A percentile compares a stretch with the other conserved stretches of the same genome.
phyloP scores from a whole-genome alignment of 2,797 vertebrate species.

The Cygnus olor region DNA sequence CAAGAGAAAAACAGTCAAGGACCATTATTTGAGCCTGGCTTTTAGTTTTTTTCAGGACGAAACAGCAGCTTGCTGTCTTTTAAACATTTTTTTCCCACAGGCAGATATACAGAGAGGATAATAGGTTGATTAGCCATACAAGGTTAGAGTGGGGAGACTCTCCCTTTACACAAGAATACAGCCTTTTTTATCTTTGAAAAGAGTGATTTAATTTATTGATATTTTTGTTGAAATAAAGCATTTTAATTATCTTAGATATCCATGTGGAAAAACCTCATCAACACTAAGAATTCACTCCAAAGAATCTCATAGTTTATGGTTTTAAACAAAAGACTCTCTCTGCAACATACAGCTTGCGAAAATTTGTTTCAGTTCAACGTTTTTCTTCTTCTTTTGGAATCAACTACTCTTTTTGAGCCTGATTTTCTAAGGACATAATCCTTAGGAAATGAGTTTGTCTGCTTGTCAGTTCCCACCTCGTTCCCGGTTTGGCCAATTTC shows the following conservation, averaged over 20 bases:
- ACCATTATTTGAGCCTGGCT: not conserved
- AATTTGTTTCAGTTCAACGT: not conserved
- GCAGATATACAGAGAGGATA: not conserved
- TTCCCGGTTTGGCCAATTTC: not conserved
- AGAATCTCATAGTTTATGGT: not conserved
- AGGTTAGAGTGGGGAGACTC: not conserved
- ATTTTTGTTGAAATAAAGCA: slow-evolving; percentile 43
- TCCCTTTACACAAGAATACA: not conserved
- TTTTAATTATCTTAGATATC: not conserved
- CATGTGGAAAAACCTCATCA: not conserved
- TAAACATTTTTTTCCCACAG: not conserved
- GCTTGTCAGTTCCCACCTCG: not conserved
- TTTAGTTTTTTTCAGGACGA: not conserved
- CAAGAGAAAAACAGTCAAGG: not conserved
- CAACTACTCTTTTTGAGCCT: not conserved
- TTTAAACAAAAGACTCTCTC: not conserved
- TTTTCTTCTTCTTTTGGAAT: not conserved
- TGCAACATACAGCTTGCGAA: not conserved
- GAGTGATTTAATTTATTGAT: not conserved
- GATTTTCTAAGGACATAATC: not conserved
- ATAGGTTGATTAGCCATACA: not conserved
- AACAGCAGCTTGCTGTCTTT: not conserved
- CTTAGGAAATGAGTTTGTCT: not conserved
- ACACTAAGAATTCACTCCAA: not conserved
- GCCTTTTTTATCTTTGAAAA: not conserved